Base-by-base conservation (phyloP, 2,113 vertebrate genomes). In the Aphyosemion australe region DNA sequence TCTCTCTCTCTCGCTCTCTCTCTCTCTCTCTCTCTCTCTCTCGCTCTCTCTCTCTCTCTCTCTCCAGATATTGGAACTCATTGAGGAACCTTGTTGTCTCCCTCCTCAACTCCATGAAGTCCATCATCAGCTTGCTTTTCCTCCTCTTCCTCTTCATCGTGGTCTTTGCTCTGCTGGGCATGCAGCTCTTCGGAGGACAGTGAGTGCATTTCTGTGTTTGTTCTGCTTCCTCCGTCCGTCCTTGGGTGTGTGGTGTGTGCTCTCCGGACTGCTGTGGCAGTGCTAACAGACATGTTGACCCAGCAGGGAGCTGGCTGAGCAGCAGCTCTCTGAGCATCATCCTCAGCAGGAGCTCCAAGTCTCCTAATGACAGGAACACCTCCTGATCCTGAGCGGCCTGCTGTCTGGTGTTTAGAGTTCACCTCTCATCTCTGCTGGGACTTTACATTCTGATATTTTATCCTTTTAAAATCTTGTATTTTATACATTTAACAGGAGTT, bases 161-260 rank as follows among this genome's bases (percentile, higher is more conserved):
- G 57, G 97, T 99, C 66, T 99, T 99, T 5, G 97, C 97, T 14
- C 84, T 99, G 88, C 92, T 99, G 77, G 97, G 97, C 59, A 99
- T 99, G 97, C 97, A 99, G 91, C 95, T 99, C 74, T 99, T 99
- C 0, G 97, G 97, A 82, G 97, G 97, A 87, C 96, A 96, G 97
- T 98, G 80, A 96, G 96, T 95, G 54, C 37, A 47, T 32, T 53
- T 18, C 50, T 21, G 3, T 15, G 3, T 0, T 14, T 34, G 20
- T 20, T 53, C 18, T 41, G 52, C 20, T 49, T 21, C 14, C 47
- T 39, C 48, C 26, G 15, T 2, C 37, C 46, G 13, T 46, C 60
- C 19, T 50, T 60, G n/a, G 43, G 39, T 50, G 69, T 58, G 54
- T n/a, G n/a, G n/a, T n/a, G n/a, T n/a, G n/a, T 76, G 72, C 57